Evolutionary conservation across 2,888 invertebrate genomes (phyloP), one percentile per base, ranked within the genome.

Genomic region (Branchellion lobata): DNA sequence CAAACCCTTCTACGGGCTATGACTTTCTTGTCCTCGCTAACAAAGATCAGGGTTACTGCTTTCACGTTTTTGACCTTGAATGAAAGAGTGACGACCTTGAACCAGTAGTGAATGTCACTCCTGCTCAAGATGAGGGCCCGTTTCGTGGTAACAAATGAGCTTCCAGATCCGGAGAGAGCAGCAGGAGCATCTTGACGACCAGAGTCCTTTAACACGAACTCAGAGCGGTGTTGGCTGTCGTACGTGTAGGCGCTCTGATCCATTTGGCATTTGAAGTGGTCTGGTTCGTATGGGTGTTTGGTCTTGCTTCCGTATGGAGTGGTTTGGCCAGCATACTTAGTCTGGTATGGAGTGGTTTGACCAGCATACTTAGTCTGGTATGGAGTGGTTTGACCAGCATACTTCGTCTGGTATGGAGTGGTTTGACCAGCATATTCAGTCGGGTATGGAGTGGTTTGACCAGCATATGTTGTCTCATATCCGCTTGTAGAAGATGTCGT

Each of bases 331-430:
- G 40, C 8, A 14, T 40, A 40, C 14, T 40, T 40, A 14, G 40
- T 40, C 40, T 40, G 40, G 61, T 57, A 57, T 57, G 61, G 61
- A 57, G 61, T 57, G 61, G 61, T 57, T 57, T 57, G 11, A 24
- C 61, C 61, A 18, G 61, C 11, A n/a, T 57, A 57, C n/a, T 24
- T 57, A 24, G 61, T 57, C 21, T 24, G n/a, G 24, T 57, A 57
- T 24, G 21, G n/a, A 24, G 61, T 57, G 24, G 61, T 18, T 57
- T 57, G 14, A 24, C n/a, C 24, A 24, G 61, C 11, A n/a, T 57
- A 57, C n/a, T 24, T 57, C 14, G 61, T 57, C n/a, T 24, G n/a
- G 61, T 57, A 24, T 57, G 61, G 61, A 24, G 61, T 57, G 21
- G 21, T 57, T 57, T 57, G 11, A 24, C 61, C 61, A 24, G 61